These are phyloP conservation scores for Anodontia alba DNA, from an alignment of 2,888 invertebrate species.

Conservation along the genomic window DNA sequence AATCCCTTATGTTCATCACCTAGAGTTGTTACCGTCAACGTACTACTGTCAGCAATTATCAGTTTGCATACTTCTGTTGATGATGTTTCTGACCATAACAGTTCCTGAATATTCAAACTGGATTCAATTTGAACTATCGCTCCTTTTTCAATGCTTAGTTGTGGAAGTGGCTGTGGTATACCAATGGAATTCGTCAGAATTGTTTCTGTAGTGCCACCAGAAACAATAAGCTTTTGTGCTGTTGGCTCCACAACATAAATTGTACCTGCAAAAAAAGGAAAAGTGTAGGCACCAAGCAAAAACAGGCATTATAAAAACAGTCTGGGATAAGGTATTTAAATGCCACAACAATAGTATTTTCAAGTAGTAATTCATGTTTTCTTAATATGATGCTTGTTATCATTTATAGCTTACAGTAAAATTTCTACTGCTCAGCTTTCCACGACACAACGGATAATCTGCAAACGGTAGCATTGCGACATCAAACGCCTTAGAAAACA, in stretches of 20 bases:
- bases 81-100: slow-evolving; percentile 53
- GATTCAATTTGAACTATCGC: slow-evolving; percentile 51
- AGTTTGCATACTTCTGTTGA: slow-evolving; percentile 52
- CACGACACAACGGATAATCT: no score
- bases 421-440: no score
- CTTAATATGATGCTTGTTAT: no score
- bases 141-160: slow-evolving; percentile 50
- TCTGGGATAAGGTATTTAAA: no score
- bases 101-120: slow-evolving; percentile 42
- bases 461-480: no score
- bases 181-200: slow-evolving; percentile 21
- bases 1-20: slow-evolving; percentile 48
- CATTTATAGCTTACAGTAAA: no score
- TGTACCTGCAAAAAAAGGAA: slow-evolving; percentile 53
- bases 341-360: no score
- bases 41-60: slow-evolving; percentile 40
- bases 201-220: slow-evolving; percentile 26
- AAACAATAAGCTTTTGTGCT: slow-evolving; percentile 22
- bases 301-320: no score
- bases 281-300: no score
- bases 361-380: no score
- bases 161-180: slow-evolving; percentile 44
- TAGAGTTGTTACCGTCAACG: slow-evolving; percentile 43
- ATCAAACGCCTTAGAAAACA: no score
- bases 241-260: slow-evolving; percentile 49